Base-by-base conservation (phyloP, 1,140 invertebrate genomes). In the Metaphire vulgaris region DNA sequence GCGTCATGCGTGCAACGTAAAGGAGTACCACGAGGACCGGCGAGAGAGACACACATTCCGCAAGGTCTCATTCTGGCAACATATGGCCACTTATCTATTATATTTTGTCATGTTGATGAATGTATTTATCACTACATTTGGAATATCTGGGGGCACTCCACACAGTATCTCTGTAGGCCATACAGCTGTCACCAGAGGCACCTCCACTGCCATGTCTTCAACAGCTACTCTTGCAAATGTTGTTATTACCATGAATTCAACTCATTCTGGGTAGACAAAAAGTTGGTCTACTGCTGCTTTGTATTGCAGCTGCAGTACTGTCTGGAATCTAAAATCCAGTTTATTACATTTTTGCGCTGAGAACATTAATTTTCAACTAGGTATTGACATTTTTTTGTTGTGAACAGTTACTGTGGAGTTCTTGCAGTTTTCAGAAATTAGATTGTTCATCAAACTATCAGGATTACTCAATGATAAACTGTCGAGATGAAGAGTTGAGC, bases 1-100 rank as follows among this genome's bases (percentile, higher is more conserved):
- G 41, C 77, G 74, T 70, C 77, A 78, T 56, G 77, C 77, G 6
- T 74, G 76, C 73, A 76, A 76, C 69, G 28, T 78, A 2, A 74
- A 78, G 77, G 77, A 78, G 65, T 69, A 75, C 66, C 33, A 33
- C 56, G 77, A 78, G 30, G 77, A 78, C 41, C 33, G 77, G 30
- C 77, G 74, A 67, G 77, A 78, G 66, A 41, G 72, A n/a, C 33
- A 75, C 6, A 75, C 77, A 16, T 78, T 78, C 68, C 32, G 72
- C 32, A 73, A 73, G 33, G 34, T 73, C n/a, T 31, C 74, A 21
- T 74, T 74, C 66, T 74, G 74, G 74, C 74, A 74, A 30, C 74
- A 74, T 32, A 67, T 74, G 56, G 74, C 74, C 0, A 74, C 74
- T 15, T 74, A 74, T 31, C 66, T 74, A 1, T 32, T 74, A 16